Evolutionary conservation across 2,888 invertebrate genomes (phyloP).

Genomic region (Ypsolopha scabrella): DNA sequence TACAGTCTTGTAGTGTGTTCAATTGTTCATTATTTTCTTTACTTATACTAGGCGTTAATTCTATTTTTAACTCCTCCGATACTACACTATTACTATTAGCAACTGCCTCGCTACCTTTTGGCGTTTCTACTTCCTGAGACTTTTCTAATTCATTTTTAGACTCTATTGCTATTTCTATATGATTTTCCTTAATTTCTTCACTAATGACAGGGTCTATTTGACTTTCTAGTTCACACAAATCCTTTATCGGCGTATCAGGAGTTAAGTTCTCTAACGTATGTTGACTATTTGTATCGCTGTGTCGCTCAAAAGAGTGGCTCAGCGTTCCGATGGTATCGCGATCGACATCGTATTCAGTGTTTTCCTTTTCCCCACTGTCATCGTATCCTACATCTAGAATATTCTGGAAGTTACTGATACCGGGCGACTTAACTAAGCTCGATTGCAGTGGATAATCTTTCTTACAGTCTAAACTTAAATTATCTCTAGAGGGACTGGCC

Average conservation of each 20-base stretch:
- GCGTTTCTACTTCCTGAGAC: neutral
- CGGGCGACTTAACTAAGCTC: conserved; percentile 58
- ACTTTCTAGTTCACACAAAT: conserved; percentile 27
- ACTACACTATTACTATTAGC: conserved; percentile 39
- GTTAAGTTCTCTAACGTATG: conserved; percentile 56
- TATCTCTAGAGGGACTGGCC: conserved; percentile 64
- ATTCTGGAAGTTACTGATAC: conserved; percentile 57
- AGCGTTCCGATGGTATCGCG: conserved; percentile 53
- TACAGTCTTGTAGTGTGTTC: conserved; percentile 55
- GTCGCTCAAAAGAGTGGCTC: conserved; percentile 59
- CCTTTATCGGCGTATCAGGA: conserved; percentile 53
- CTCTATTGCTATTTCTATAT: neutral
- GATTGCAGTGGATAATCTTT: conserved; percentile 53
- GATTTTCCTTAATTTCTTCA: conserved; percentile 1
- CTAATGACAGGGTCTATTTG: conserved; percentile 3
- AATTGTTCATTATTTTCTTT: conserved; percentile 38
- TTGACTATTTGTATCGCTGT: conserved; percentile 52
- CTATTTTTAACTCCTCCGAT: conserved; percentile 55
- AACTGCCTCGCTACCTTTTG: neutral
- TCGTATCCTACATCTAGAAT: conserved; percentile 42
- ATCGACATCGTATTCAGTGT: conserved; percentile 26
- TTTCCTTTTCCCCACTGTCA: conserved; percentile 31
- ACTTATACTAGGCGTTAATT: conserved; percentile 55
- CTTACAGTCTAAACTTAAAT: conserved; percentile 56
- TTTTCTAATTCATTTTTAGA: neutral